Base-by-base conservation (phyloP, 2,888 invertebrate species). In the Caenorhabditis sinica region DNA sequence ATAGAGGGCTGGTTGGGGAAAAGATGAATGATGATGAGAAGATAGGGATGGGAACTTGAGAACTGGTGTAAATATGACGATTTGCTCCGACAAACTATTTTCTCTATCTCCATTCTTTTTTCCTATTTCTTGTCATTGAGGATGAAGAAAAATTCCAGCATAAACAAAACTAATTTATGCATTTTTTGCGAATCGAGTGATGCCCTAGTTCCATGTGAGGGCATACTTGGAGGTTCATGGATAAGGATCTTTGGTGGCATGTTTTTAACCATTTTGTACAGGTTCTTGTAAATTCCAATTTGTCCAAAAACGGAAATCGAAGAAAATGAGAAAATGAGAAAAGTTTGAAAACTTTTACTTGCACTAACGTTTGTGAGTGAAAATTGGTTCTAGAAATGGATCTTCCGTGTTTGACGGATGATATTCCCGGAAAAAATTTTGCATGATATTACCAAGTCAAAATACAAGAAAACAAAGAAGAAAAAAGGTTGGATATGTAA, bases 81-180 rank as follows among this genome's bases (percentile, higher is more conserved):
- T 65, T 65, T 69, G 68, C 73, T 58, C 33, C 23, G 33, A 23
- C 51, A 63, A 68, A 76, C 45, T 77, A 69, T 30, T 56, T 23
- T 36, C 15, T 4, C 56, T 13, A 11, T 79, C 63, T 58, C 15
- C 36, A 71, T 58, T 71, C 28, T 25, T 68, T 25, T 51, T 63
- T 49, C 61, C 61, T 49, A 56, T 30, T 77, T 43, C 8, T 76
- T 36, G 15, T 69, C 36, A 20, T 58, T 28, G 15, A 63, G 63
- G 5, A 17, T n/a, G 28, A 49, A 43, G 28, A 60, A 60, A 68
- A 51, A 61, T 63, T 79, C 30, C 66, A 68, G 63, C 71, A 72
- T 77, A 79, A 79, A 79, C 65, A 71, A 56, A 65, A 40, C 79
- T 79, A 79, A 79, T 71, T 71, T 79, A 79, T 79, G 53, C 79